Conservation (phyloP, 2,888 invertebrate genomes). For the Byasa hedistus region DNA sequence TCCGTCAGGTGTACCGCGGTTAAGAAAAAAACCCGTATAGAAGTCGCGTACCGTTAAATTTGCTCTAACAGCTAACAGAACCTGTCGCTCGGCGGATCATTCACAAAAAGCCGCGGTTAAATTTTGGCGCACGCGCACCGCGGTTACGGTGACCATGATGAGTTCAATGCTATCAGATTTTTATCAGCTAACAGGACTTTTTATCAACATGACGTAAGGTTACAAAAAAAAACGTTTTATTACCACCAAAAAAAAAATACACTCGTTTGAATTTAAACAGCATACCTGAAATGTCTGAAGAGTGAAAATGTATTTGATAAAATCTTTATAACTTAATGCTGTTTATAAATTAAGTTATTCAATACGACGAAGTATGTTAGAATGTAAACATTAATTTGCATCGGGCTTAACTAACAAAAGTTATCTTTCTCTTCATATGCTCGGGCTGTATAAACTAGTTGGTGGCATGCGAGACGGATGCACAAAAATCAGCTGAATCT, state of each 20-base stretch:
- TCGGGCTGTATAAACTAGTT: background rate
- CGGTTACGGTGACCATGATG: slow-evolving; percentile 50
- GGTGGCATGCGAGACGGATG: slow-evolving; percentile 4
- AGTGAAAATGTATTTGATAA: background rate
- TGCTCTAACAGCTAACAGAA: slow-evolving; percentile 63
- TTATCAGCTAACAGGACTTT: slow-evolving; percentile 21
- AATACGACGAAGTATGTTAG: background rate
- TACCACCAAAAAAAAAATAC: background rate
- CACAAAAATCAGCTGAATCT: slow-evolving; percentile 18
- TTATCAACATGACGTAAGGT: slow-evolving; percentile 4
- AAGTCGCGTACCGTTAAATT: slow-evolving; percentile 68
- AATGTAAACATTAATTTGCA: too few species aligned
- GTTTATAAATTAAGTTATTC: background rate
- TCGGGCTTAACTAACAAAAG: too few species aligned
- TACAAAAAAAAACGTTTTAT: background rate
- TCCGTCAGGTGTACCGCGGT: slow-evolving; percentile 43
- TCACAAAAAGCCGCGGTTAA: slow-evolving; percentile 67
- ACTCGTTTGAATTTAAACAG: too few species aligned
- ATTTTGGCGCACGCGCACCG: slow-evolving; percentile 62
- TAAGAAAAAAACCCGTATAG: slow-evolving; percentile 53
- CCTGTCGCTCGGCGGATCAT: slow-evolving; percentile 61
- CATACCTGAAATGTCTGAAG: background rate
- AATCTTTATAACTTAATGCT: background rate
- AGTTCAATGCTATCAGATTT: slow-evolving; percentile 18
- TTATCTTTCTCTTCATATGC: too few species aligned